These are phyloP conservation scores for Eremobia ochroleuca DNA, from an alignment of 2,888 invertebrate species.

Conservation along the genomic window DNA sequence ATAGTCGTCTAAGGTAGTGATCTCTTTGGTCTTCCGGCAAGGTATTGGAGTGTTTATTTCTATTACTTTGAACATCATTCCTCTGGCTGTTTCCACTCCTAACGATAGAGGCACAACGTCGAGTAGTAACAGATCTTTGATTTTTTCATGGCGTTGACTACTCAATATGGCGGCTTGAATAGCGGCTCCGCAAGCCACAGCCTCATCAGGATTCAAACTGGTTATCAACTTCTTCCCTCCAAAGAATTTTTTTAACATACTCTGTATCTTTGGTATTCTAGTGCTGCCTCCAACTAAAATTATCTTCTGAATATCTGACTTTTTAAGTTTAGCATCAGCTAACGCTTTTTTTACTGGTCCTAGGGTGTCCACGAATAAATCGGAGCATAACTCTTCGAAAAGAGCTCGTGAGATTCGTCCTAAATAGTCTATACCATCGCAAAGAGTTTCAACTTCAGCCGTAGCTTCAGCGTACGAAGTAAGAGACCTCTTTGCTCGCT, in stretches of 20 bases:
- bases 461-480: slow-evolving; percentile 76
- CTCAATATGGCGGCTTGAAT: slow-evolving; percentile 82
- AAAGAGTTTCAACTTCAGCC: slow-evolving; percentile 76
- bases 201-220: slow-evolving; percentile 83
- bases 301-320: slow-evolving; percentile 76
- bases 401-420: slow-evolving; percentile 75
- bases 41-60: slow-evolving; percentile 82
- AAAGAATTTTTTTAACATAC: slow-evolving; percentile 77
- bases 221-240: slow-evolving; percentile 72
- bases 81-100: slow-evolving; percentile 82
- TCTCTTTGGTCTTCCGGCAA: slow-evolving; percentile 79
- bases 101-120: slow-evolving; percentile 83
- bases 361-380: slow-evolving; percentile 81
- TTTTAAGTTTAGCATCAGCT: slow-evolving; percentile 75
- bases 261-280: slow-evolving; percentile 81
- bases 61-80: slow-evolving; percentile 83
- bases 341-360: slow-evolving; percentile 75
- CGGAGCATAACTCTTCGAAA: slow-evolving; percentile 84
- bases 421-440: slow-evolving; percentile 78
- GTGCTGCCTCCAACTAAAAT: slow-evolving; percentile 83
- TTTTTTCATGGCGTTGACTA: slow-evolving; percentile 72
- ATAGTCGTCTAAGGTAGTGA: slow-evolving; percentile 83
- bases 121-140: slow-evolving; percentile 75
- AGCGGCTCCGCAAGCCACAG: slow-evolving; percentile 83
- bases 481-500: slow-evolving; percentile 77